These are phyloP conservation scores for Ostrea edulis DNA, from an alignment of 1,140 invertebrate species.

Conservation along the genomic window DNA sequence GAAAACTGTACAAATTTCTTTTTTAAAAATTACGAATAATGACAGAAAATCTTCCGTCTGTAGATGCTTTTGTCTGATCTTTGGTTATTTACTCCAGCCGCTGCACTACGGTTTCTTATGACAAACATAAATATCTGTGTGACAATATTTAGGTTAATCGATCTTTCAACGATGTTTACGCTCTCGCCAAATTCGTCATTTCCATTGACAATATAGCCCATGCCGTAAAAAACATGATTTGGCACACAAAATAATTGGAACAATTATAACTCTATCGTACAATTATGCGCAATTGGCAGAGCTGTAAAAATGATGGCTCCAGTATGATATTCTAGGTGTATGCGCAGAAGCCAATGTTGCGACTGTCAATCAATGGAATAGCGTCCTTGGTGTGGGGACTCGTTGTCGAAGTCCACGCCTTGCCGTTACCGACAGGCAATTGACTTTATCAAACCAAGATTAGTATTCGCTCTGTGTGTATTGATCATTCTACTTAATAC, in stretches of 20 bases:
- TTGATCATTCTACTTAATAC: conserved; percentile 34
- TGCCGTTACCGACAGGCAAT: conserved; percentile 14
- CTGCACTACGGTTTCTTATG: too few relatives aligned
- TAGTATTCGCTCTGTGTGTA: conserved; percentile 26
- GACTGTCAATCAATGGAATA: not conserved
- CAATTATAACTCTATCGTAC: conserved; percentile 20
- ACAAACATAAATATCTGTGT: not conserved
- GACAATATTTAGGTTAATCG: not conserved
- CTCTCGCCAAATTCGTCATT: not conserved
- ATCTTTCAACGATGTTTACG: conserved; percentile 2
- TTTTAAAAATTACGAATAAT: too few relatives aligned
- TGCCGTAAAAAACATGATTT: not conserved
- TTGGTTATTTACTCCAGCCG: too few relatives aligned
- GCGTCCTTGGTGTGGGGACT: not conserved
- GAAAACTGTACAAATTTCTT: too few relatives aligned
- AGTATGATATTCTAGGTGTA: not conserved
- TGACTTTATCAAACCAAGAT: conserved; percentile 32
- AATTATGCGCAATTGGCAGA: not conserved
- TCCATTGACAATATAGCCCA: not conserved
- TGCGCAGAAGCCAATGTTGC: not conserved
- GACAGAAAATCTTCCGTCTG: too few relatives aligned
- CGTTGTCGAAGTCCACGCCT: not conserved
- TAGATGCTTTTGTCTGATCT: too few relatives aligned
- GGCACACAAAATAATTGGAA: not conserved
- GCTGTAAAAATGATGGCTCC: not conserved